Evolutionary conservation across 2,888 invertebrate genomes (phyloP).

Genomic region (Tenodera sinensis): DNA sequence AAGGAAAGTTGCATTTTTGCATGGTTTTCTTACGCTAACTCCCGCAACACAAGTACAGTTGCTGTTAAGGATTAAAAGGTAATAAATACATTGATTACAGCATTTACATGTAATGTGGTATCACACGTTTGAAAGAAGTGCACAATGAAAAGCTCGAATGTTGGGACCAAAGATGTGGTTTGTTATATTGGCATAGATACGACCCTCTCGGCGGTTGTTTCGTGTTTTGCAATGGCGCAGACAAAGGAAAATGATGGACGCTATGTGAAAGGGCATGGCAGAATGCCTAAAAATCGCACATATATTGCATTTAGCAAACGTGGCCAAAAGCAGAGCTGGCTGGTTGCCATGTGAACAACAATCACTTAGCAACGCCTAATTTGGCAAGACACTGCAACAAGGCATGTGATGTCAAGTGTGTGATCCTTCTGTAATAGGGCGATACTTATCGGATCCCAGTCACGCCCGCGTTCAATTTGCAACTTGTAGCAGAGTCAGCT

Average conservation of each 20-base stretch:
- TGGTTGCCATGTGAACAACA: neutral
- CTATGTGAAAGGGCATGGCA: neutral
- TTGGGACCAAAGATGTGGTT: too few relatives aligned
- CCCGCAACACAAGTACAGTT: too few relatives aligned
- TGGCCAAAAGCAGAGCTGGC: neutral
- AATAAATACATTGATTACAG: too few relatives aligned
- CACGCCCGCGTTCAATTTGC: neutral
- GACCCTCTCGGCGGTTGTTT: neutral
- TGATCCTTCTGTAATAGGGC: neutral
- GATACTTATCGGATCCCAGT: neutral
- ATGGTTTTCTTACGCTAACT: too few relatives aligned
- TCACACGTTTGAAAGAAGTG: too few relatives aligned
- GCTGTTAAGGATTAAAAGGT: too few relatives aligned
- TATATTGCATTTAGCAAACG: neutral
- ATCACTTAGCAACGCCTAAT: neutral
- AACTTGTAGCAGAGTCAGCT: neutral
- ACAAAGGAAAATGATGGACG: neutral
- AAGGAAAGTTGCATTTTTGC: too few relatives aligned
- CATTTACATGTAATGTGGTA: too few relatives aligned
- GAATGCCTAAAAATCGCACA: neutral
- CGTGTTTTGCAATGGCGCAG: neutral
- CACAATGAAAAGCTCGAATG: too few relatives aligned
- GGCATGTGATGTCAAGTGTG: neutral
- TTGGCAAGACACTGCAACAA: neutral
- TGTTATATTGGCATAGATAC: too few relatives aligned